A percentile compares a stretch with the other conserved stretches of the same genome.
Conservation (phyloP, 2,113 vertebrate genomes). For the Amblyornis subalaris region DNA sequence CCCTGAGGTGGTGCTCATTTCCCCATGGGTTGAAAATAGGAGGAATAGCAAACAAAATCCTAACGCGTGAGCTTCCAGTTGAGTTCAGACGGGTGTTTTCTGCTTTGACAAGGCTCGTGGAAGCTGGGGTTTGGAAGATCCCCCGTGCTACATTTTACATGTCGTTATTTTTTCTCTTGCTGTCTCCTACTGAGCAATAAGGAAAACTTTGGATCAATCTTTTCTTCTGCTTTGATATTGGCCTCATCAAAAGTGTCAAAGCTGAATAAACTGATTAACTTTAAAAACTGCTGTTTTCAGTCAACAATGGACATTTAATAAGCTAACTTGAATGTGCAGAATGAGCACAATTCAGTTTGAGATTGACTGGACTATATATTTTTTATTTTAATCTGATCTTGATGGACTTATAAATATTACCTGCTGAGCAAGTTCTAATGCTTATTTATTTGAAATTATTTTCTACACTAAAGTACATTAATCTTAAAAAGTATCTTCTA, state of each 20-base stretch:
- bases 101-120: conserved; percentile 64
- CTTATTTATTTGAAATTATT: conserved; percentile 83
- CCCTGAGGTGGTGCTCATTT: conserved; percentile 72
- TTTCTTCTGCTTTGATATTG: conserved; percentile 75
- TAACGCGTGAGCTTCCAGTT: conserved; percentile 56
- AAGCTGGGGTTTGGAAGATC: conserved; percentile 76
- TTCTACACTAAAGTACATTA: conserved; percentile 72
- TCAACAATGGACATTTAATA: conserved; percentile 74
- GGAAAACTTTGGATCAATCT: conserved; percentile 69
- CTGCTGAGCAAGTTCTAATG: conserved; percentile 77
- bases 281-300: conserved; percentile 72
- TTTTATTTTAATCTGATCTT: conserved; percentile 71
- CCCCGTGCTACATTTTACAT: conserved; percentile 62
- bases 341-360: conserved; percentile 69
- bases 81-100: conserved; percentile 65
- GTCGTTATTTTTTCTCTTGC: conserved; percentile 62
- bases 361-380: conserved; percentile 69
- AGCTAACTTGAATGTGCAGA: conserved; percentile 69
- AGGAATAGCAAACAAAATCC: conserved; percentile 63
- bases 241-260: conserved; percentile 70
- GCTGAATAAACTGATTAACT: conserved; percentile 76
- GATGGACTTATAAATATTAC: conserved; percentile 79
- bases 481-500: conserved; percentile 72
- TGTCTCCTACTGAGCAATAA: conserved; percentile 72
- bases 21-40: conserved; percentile 72